These are phyloP conservation scores for Porites lutea DNA, from an alignment of 64 coral and sea anemone genomes.

Conservation along the genomic window DNA sequence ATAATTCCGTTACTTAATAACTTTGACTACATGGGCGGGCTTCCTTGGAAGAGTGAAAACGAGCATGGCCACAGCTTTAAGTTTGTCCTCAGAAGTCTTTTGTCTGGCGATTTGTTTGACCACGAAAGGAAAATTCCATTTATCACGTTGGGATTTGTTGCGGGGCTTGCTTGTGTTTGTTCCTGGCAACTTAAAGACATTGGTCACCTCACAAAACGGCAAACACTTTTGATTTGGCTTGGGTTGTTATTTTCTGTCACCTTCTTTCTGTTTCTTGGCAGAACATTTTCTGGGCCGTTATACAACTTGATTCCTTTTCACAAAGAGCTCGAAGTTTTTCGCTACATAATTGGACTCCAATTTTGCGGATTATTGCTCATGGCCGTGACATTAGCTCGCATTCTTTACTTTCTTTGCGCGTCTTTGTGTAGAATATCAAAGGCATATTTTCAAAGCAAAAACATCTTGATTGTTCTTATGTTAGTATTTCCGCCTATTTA, in stretches of 20 bases:
- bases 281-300: constrained; percentile 63
- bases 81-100: constrained; percentile 59
- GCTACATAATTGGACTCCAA: constrained; percentile 82
- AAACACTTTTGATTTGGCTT: constrained; percentile 60
- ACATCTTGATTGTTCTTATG: background rate
- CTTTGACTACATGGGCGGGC: constrained; percentile 71
- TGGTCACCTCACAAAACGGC: background rate
- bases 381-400: constrained; percentile 20
- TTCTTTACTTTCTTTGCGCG: constrained; percentile 45
- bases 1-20: constrained; percentile 55
- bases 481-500: constrained; percentile 43
- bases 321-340: constrained; percentile 66
- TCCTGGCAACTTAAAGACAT: background rate
- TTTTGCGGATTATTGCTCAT: constrained; percentile 76
- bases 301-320: constrained; percentile 88
- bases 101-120: constrained; percentile 76
- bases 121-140: constrained; percentile 69
- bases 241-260: constrained; percentile 25
- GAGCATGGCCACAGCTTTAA: constrained; percentile 53
- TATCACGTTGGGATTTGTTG: constrained; percentile 55
- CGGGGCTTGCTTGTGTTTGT: constrained; percentile 46
- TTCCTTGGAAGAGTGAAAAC: constrained; percentile 82
- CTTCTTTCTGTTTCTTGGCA: constrained; percentile 67
- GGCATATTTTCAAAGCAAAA: background rate
- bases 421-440: constrained; percentile 38